Evolutionary conservation across 2,113 vertebrate genomes (phyloP), one percentile per base, ranked within the genome.

Genomic region (Ciconia stormi): DNA sequence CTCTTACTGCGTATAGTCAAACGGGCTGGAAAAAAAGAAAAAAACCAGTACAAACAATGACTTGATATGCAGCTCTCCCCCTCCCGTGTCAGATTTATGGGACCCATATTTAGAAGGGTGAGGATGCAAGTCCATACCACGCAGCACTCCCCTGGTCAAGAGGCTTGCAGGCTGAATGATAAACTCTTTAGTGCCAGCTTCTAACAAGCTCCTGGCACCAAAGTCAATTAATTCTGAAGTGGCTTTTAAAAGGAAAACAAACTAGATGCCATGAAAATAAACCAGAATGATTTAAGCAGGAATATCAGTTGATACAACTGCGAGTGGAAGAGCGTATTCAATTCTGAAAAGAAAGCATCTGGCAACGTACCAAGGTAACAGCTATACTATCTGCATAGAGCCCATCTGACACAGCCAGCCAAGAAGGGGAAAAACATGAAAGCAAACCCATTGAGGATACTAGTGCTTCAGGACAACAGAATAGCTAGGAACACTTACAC

Each of bases 201-300:
- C 74, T 80, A 95, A 90, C 91, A 91, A 90, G 71, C 79, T 93
- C 53, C 79, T 82, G 74, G 84, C 88, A 95, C 84, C 71, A 83
- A 95, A 90, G 58, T 25, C 73, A 95, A 96, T 93, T 95, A 93
- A 95, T 95, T 87, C 84, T 82, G 74, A 91, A 87, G 80, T 38
- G 71, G 49, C 49, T 95, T 93, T 93, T 94, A 82, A 89, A 92
- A 90, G 55, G 58, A 80, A 95, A 95, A 93, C 81, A 96, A 92
- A 96, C 65, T 76, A 82, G 83, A 89, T 95, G 88, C 38, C 83
- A 95, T 36, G 92, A 95, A 97, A 95, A 92, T 94, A 92, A 91
- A 95, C 65, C 36, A 6, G 66, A 89, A 77, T 89, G 62, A 95
- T 92, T 95, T 87, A 95, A 96, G 63, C 66, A 84, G 82, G 56